Evolutionary conservation across 2,113 vertebrate genomes (phyloP).

Genomic region (Chaenocephalus aceratus): DNA sequence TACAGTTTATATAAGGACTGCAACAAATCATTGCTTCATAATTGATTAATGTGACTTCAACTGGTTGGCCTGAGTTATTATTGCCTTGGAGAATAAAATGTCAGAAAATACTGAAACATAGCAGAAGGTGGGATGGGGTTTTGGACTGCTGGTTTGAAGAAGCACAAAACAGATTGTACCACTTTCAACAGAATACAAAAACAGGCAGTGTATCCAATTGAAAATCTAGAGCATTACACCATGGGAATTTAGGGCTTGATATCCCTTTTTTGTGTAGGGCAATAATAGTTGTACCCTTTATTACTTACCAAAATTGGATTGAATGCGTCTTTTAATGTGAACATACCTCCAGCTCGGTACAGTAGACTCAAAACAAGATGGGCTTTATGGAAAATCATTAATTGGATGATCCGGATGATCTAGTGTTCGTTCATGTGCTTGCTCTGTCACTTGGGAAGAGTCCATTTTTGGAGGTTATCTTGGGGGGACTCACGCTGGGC

Average conservation of each 20-base stretch:
- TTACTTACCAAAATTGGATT: background rate
- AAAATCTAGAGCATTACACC: background rate
- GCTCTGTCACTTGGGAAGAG: conserved; percentile 19
- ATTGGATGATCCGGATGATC: background rate
- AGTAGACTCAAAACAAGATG: too few species aligned
- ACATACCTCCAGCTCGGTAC: too few species aligned
- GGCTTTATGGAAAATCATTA: too few species aligned
- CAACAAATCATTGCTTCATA: background rate
- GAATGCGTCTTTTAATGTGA: background rate
- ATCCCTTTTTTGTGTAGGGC: background rate
- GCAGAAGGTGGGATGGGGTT: background rate
- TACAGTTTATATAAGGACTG: background rate
- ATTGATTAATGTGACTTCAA: background rate
- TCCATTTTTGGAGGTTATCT: conserved; percentile 62
- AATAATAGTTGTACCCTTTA: background rate
- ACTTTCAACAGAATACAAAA: too few species aligned
- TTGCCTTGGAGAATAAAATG: background rate
- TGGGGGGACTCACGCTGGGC: conserved; percentile 41
- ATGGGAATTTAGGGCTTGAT: background rate
- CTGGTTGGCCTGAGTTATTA: background rate
- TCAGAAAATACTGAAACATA: background rate
- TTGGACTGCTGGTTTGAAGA: background rate
- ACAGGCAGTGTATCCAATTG: background rate
- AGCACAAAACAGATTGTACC: background rate
- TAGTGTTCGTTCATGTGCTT: conserved; percentile 8